Percentiles rank a stretch among this genome's conserved stretches.
Evolutionary conservation across 1,140 invertebrate genomes (phyloP).

Genomic region (Euura saliciscinereae): DNA sequence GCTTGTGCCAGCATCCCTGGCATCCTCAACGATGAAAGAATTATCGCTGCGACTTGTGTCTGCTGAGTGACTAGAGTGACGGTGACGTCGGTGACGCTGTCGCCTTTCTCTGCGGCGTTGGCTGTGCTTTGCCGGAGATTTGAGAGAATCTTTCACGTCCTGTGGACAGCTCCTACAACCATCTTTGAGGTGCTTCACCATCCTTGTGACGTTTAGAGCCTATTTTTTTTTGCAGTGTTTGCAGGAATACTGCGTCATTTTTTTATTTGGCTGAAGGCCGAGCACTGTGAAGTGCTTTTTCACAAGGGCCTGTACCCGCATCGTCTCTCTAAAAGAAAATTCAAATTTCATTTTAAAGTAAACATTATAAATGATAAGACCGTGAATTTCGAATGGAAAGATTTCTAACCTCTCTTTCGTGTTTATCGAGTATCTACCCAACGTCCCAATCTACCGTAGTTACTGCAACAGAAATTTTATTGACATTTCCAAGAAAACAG

Average conservation of each 20-base stretch:
- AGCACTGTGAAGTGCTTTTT: conserved; percentile 9
- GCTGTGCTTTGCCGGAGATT: conserved; percentile 13
- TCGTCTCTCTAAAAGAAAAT: not conserved
- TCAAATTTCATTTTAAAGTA: not conserved
- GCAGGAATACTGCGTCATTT: conserved; percentile 11
- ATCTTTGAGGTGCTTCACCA: conserved; percentile 13
- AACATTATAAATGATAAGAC: conserved; percentile 1
- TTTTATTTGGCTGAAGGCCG: conserved; percentile 7
- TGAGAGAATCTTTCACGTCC: conserved; percentile 7
- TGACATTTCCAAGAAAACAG: not conserved
- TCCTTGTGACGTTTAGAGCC: conserved; percentile 10
- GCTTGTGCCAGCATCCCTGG: not conserved
- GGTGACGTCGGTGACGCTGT: conserved; percentile 4
- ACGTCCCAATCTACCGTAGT: not conserved
- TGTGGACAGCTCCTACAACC: conserved; percentile 12
- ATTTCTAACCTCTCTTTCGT: not conserved
- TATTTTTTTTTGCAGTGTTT: conserved; percentile 11
- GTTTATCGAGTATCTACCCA: not conserved
- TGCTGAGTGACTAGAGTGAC: not conserved
- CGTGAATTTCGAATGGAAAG: not conserved
- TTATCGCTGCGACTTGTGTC: not conserved
- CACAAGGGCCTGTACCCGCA: conserved; percentile 10
- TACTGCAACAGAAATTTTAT: not conserved
- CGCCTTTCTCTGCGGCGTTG: not conserved
- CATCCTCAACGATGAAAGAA: conserved; percentile 2